Evolutionary conservation across 2,888 invertebrate genomes (phyloP).

Genomic region (Acanthococcus lagerstroemiae): DNA sequence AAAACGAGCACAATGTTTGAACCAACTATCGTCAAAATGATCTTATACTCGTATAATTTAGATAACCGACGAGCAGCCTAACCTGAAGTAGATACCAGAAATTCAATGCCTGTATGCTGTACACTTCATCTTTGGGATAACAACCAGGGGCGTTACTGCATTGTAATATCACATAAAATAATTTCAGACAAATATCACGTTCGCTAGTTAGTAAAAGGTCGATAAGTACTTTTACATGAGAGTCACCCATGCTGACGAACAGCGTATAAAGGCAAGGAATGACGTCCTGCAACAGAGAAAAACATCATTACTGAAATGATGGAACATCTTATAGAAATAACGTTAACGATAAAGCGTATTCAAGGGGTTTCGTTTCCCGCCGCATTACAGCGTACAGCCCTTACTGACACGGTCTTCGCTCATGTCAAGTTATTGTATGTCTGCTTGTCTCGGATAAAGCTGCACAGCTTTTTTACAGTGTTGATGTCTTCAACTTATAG

Average conservation of each 20-base stretch:
- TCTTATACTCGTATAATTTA: not conserved
- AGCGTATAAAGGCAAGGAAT: conserved; percentile 56
- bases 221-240: conserved; percentile 47
- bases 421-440: too few species aligned
- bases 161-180: conserved; percentile 63
- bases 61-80: conserved; percentile 34
- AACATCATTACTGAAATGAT: conserved; percentile 7
- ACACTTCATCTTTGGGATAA: conserved; percentile 78
- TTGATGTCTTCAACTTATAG: too few species aligned
- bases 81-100: conserved; percentile 90
- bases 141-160: conserved; percentile 72
- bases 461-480: too few species aligned
- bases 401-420: too few species aligned
- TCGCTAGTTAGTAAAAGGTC: conserved; percentile 46
- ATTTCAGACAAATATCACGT: conserved; percentile 48
- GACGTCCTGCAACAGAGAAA: conserved; percentile 51
- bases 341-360: too few species aligned
- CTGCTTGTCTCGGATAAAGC: too few species aligned
- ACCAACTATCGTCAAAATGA: not conserved
- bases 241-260: conserved; percentile 53
- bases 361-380: too few species aligned
- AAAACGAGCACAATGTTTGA: not conserved
- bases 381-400: too few species aligned
- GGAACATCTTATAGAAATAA: too few species aligned
- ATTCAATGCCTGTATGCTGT: conserved; percentile 74